phyloP scores from a whole-genome alignment of 2,888 invertebrate genomes.

The Escarpia spicata region DNA sequence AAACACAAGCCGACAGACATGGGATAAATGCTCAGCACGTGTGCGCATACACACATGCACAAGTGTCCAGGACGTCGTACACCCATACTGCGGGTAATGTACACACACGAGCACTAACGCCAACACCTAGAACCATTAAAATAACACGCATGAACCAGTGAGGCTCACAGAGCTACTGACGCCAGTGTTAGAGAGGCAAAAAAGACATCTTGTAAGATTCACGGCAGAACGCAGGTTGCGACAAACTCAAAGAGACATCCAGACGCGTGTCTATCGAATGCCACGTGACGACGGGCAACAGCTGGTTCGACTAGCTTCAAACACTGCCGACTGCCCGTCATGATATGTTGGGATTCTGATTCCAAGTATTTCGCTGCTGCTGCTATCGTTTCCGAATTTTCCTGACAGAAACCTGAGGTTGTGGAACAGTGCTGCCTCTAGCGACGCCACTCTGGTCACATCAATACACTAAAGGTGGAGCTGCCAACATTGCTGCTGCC shows the following conservation, averaged over 20 bases:
- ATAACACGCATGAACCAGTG: not conserved
- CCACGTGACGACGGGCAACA: not conserved
- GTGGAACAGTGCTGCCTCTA: slow-evolving; percentile 1
- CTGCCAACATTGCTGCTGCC: slow-evolving; percentile 16
- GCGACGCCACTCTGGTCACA: not conserved
- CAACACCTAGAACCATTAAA: not conserved
- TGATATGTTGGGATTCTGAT: slow-evolving; percentile 1
- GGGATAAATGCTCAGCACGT: not conserved
- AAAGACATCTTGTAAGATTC: not conserved
- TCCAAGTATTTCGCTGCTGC: not conserved
- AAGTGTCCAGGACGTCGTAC: not conserved
- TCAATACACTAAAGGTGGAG: not conserved
- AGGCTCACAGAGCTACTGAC: not conserved
- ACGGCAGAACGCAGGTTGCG: not conserved
- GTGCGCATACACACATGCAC: not conserved
- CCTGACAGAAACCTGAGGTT: slow-evolving; percentile 13
- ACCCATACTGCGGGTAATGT: not conserved
- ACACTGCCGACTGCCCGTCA: not conserved
- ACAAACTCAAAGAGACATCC: slow-evolving; percentile 13
- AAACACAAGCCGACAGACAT: not conserved
- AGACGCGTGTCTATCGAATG: not conserved
- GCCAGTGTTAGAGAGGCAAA: not conserved
- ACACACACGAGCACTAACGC: not conserved
- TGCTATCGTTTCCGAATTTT: slow-evolving; percentile 5
- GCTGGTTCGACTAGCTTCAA: not conserved